phyloP scores from a whole-genome alignment of 2,113 vertebrate genomes.

The Odocoileus hemionus region DNA sequence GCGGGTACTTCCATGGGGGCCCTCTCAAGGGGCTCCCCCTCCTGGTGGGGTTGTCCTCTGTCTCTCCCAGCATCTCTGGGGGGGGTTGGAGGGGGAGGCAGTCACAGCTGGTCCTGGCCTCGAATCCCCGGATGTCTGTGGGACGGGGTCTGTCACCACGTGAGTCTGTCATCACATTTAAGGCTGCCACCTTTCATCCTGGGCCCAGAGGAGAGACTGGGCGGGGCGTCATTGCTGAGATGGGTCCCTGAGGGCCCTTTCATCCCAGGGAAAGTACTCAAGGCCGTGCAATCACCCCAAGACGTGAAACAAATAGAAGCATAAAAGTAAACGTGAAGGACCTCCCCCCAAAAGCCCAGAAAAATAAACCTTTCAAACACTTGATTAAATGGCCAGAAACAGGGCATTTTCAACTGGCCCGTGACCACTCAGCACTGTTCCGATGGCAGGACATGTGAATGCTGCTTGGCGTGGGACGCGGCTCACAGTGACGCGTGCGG shows the following conservation, averaged over 20 bases:
- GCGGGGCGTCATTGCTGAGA: background rate
- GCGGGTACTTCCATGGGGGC: background rate
- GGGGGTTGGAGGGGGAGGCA: fast-evolving
- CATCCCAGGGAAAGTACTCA: background rate
- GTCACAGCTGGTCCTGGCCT: background rate
- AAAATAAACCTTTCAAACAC: background rate
- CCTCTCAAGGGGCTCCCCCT: background rate
- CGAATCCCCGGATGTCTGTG: background rate
- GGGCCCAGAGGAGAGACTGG: background rate
- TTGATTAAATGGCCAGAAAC: background rate
- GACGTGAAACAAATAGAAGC: background rate
- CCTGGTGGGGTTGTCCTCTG: background rate
- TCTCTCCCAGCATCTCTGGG: background rate
- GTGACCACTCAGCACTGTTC: background rate
- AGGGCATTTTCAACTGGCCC: background rate
- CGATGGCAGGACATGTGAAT: background rate
- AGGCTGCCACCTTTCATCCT: fast-evolving
- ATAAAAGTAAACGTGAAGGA: background rate
- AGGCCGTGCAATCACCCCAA: background rate
- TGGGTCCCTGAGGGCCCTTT: background rate
- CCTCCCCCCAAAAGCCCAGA: background rate
- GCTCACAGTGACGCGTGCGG: background rate
- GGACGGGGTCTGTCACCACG: background rate
- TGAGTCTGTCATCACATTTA: background rate
- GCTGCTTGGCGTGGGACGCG: fast-evolving